Evolutionary conservation across 2,888 invertebrate genomes (phyloP).

Genomic region (Macrosiphum euphorbiae): DNA sequence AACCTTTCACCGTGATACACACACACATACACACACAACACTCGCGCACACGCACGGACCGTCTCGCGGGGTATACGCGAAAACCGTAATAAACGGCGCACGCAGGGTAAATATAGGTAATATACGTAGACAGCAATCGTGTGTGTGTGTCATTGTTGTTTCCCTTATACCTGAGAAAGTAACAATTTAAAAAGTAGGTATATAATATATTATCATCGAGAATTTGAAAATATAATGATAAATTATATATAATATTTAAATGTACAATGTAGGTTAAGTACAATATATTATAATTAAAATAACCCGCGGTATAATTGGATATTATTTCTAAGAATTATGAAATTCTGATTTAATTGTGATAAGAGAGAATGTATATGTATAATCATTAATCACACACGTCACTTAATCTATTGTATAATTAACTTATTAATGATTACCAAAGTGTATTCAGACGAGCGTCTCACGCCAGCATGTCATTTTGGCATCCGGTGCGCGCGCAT

Average conservation of each 20-base stretch:
- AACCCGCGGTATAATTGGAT: not conserved
- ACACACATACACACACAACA: not conserved
- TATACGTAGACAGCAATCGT: not conserved
- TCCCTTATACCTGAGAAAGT: not conserved
- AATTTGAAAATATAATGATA: not conserved
- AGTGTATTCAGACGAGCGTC: not conserved
- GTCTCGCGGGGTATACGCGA: conserved; percentile 47
- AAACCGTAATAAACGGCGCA: conserved; percentile 43
- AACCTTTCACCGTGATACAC: conserved; percentile 63
- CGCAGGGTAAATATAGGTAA: conserved; percentile 34
- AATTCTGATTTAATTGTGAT: not conserved
- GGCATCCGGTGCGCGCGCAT: too few species aligned
- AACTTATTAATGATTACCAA: not conserved
- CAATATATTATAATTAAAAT: not conserved
- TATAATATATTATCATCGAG: not conserved
- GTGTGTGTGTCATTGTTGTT: conserved; percentile 38
- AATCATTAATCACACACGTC: not conserved
- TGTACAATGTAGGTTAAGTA: not conserved
- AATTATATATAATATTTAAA: not conserved
- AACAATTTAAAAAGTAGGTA: not conserved
- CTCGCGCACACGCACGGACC: not conserved
- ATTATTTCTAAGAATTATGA: not conserved
- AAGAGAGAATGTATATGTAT: not conserved
- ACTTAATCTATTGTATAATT: not conserved
- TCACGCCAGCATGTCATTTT: too few species aligned